These are phyloP conservation scores for Lochmaea capreae DNA, from an alignment of 2,888 invertebrate species.

Conservation along the genomic window DNA sequence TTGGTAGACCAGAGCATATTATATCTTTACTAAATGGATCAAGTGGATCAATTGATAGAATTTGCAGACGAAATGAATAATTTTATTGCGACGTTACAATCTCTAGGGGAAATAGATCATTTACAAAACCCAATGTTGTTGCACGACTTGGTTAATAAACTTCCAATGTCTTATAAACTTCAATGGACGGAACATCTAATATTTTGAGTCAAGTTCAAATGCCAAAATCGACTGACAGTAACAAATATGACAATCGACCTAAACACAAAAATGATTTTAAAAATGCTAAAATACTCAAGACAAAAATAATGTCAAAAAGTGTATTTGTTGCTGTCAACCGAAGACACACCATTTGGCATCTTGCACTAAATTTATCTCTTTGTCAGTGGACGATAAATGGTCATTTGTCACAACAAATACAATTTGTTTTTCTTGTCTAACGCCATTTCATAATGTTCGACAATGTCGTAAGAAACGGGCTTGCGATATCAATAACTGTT, in stretches of 20 bases:
- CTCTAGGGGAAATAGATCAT: conserved; percentile 18
- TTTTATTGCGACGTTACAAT: conserved; percentile 19
- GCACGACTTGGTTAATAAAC: conserved; percentile 1
- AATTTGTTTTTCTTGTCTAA: conserved; percentile 12
- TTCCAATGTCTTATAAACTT: no score
- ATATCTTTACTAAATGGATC: conserved; percentile 6
- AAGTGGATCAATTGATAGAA: conserved; percentile 14
- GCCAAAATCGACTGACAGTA: no score
- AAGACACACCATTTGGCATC: background rate
- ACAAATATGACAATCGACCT: no score
- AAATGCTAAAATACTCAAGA: no score
- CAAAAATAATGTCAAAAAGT: no score
- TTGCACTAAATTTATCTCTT: conserved; percentile 6
- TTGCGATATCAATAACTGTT: background rate
- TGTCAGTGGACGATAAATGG: conserved; percentile 4
- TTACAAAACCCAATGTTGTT: conserved; percentile 14
- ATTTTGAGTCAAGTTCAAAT: no score
- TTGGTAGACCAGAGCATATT: conserved; percentile 24
- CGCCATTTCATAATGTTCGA: background rate
- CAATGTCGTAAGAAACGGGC: background rate
- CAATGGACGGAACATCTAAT: no score
- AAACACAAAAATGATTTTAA: no score
- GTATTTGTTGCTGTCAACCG: background rate
- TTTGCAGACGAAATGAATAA: conserved; percentile 30
- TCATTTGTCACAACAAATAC: background rate